Base-by-base conservation (phyloP, 2,888 invertebrate genomes). In the Phlogophora meticulosa region DNA sequence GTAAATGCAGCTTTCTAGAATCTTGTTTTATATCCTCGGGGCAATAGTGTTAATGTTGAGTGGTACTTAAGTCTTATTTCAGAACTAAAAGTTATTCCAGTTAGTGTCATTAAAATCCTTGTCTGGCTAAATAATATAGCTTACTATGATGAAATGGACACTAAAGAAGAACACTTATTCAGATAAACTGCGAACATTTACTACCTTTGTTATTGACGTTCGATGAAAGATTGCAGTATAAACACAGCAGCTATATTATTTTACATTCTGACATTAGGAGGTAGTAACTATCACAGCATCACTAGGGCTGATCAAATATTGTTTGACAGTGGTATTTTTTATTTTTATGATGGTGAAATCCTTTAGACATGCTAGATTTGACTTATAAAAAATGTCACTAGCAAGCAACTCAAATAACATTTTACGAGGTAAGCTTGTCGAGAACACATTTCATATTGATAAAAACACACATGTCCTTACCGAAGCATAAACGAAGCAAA, bases 401-500 rank as follows among this genome's bases (percentile, higher is more conserved):
- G 34, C 28, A 67, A 57, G 17, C 49, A 9, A 13, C 9, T 57
- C 28, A 40, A 66, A 59, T 13, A 57, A 36, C 36, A 53, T 34
- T 69, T 67, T 67, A 60, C 53, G 62, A 81, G 43, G 36, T 76
- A 67, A 68, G 61, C 73, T 68, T 28, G 24, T 42, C 62, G 28
- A 59, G 67, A 77, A 72, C 56, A 73, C 65, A 67, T 78, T 75
- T 78, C 62, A 68, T 65, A 67, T 73, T 73, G 63, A 78, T 68
- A 60, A 56, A 45, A 72, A 60, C 73, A 70, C 74, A 73, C 75
- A 67, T 76, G 71, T 86, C 83, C 84, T 85, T 82, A 82, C 86
- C 79, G 20, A 28, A 52, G 73, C 80, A 83, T 80, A 83, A 85
- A 85, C 81, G 85, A 79, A 80, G 83, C 87, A 88, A 91, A 90